Evolutionary conservation across 2,888 invertebrate genomes (phyloP).

Genomic region (Drosophila ochracea): DNA sequence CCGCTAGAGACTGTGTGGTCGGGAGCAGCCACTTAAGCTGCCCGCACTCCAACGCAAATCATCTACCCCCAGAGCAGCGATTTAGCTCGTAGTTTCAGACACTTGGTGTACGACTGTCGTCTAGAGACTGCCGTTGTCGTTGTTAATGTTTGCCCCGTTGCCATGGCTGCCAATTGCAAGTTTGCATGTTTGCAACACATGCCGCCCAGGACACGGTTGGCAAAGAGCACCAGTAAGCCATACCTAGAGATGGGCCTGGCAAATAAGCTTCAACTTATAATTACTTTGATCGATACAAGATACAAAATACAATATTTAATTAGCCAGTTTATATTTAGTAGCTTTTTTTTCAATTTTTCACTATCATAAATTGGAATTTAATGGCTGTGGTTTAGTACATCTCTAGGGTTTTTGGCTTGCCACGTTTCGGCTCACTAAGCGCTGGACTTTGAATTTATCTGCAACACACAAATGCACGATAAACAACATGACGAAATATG

Average conservation of each 20-base stretch:
- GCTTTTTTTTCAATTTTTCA: not conserved
- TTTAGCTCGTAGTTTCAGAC: conserved; percentile 65
- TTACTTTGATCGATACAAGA: not conserved
- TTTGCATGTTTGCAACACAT: conserved; percentile 68
- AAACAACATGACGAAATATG: conserved; percentile 51
- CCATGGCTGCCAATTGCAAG: conserved; percentile 64
- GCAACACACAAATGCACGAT: conserved; percentile 19
- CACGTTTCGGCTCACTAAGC: conserved; percentile 51
- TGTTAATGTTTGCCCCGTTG: conserved; percentile 33
- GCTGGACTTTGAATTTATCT: conserved; percentile 9
- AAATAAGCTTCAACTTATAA: not conserved
- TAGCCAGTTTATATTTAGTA: not conserved
- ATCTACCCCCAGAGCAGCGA: conserved; percentile 69
- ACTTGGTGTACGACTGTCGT: conserved; percentile 64
- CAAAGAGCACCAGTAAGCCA: conserved; percentile 7
- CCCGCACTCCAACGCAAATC: conserved; percentile 69
- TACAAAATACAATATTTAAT: not conserved
- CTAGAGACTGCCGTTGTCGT: conserved; percentile 46
- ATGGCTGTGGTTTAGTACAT: conserved; percentile 19
- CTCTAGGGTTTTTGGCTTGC: conserved; percentile 8
- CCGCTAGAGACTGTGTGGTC: conserved; percentile 34
- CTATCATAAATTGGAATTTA: not conserved
- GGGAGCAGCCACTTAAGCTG: conserved; percentile 62
- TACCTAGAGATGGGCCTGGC: conserved; percentile 46
- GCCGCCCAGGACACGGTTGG: conserved; percentile 60